Evolutionary conservation across 1,140 invertebrate genomes (phyloP).

Genomic region (Cotesia vestalis): DNA sequence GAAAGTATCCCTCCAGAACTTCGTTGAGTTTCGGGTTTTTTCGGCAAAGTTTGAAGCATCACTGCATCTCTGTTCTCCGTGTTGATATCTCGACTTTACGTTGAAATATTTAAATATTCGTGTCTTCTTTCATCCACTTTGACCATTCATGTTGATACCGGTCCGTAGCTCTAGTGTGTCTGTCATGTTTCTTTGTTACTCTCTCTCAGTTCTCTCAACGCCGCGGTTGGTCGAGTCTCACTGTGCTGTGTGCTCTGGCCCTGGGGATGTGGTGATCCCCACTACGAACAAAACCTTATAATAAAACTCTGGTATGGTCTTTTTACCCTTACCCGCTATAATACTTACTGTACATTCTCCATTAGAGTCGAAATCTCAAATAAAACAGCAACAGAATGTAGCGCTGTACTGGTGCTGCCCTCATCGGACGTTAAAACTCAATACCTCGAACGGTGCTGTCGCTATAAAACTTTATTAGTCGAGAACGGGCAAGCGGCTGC

Average conservation of each 20-base stretch:
- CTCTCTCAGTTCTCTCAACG: not conserved
- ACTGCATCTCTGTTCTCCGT: not conserved
- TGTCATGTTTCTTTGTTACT: not conserved
- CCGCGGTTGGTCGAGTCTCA: conserved; percentile 11
- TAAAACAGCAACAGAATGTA: too few species aligned
- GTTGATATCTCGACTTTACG: not conserved
- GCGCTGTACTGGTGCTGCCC: too few species aligned
- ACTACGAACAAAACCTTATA: not conserved
- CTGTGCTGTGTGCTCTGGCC: not conserved
- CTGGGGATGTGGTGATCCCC: not conserved
- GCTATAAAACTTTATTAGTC: conserved; percentile 17
- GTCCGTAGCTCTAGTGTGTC: not conserved
- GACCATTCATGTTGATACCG: not conserved
- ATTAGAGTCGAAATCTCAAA: too few species aligned
- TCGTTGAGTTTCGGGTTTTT: conserved; percentile 32
- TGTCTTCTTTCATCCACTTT: not conserved
- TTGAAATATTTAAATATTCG: not conserved
- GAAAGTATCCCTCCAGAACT: conserved; percentile 46
- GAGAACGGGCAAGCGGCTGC: conserved; percentile 19
- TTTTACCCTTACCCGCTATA: too few species aligned
- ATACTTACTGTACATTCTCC: too few species aligned
- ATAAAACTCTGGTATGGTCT: too few species aligned
- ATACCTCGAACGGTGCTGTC: conserved; percentile 25
- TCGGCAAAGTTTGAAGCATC: conserved; percentile 7
- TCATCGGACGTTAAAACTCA: too few species aligned